Percentiles rank a stretch among this genome's conserved stretches.
Evolutionary conservation across 2,113 vertebrate genomes (phyloP).

Genomic region (Monopterus albus): DNA sequence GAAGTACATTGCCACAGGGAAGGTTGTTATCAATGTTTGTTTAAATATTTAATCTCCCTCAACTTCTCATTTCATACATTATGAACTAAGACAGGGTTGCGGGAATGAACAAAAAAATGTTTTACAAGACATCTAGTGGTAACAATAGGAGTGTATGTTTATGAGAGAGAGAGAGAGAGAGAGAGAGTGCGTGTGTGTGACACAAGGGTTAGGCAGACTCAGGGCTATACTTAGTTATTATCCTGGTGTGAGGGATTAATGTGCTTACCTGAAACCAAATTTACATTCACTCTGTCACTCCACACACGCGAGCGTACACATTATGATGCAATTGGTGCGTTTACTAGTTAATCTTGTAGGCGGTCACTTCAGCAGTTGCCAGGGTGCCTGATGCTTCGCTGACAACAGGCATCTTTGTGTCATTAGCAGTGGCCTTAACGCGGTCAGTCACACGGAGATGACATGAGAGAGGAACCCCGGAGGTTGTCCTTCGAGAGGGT

Average conservation of each 20-base stretch:
- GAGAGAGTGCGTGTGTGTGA: too few relatives aligned
- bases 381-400: not conserved
- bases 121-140: not conserved
- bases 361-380: conserved; percentile 1
- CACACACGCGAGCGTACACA: not conserved
- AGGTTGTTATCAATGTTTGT: conserved; percentile 63
- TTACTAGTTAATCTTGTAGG: conserved; percentile 42
- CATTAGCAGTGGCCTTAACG: not conserved
- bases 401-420: not conserved
- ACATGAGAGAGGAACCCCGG: conserved; percentile 56
- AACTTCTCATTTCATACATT: conserved; percentile 54
- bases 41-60: conserved; percentile 64
- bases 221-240: conserved; percentile 68
- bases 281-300: not conserved
- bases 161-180: not conserved
- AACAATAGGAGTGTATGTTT: not conserved
- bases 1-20: conserved; percentile 48
- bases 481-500: conserved; percentile 55
- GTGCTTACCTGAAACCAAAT: conserved; percentile 53
- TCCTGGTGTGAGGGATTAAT: conserved; percentile 67
- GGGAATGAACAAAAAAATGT: not conserved
- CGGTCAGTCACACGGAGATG: not conserved
- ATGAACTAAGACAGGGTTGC: conserved; percentile 15
- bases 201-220: conserved; percentile 34
- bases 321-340: conserved; percentile 47